Conservation (phyloP, 2,888 invertebrate species). For the Eupithecia subfuscata region DNA sequence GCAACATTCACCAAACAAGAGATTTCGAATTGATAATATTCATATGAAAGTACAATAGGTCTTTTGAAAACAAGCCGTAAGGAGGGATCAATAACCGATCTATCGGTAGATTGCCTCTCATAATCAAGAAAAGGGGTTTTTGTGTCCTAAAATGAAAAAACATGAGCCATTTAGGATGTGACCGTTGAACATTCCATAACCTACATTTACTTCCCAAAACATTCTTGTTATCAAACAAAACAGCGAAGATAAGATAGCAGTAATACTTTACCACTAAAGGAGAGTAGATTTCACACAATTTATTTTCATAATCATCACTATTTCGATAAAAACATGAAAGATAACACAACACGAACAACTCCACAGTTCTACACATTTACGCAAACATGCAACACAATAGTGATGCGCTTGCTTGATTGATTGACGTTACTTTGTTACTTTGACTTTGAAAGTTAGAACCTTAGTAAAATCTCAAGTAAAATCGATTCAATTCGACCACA, state of each 20-base stretch:
- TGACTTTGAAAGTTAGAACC: conserved; percentile 43
- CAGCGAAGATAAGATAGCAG: conserved; percentile 70
- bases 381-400: conserved; percentile 56
- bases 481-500: background rate
- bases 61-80: conserved; percentile 5
- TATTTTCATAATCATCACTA: conserved; percentile 76
- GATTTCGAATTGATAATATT: conserved; percentile 17
- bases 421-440: conserved; percentile 43
- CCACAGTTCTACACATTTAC: conserved; percentile 64
- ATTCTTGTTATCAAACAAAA: conserved; percentile 58
- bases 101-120: conserved; percentile 48
- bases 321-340: conserved; percentile 83
- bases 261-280: conserved; percentile 76
- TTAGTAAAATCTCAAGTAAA: too few species aligned
- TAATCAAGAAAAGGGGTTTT: conserved; percentile 50
- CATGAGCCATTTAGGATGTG: conserved; percentile 60
- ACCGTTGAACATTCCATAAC: conserved; percentile 67
- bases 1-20: conserved; percentile 21
- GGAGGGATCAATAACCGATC: conserved; percentile 7
- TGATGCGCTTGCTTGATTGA: conserved; percentile 50
- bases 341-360: conserved; percentile 73
- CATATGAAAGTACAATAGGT: conserved; percentile 14
- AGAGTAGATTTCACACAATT: conserved; percentile 69
- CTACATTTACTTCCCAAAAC: conserved; percentile 64
- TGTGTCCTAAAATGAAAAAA: conserved; percentile 71